phyloP scores from a whole-genome alignment of 2,113 vertebrate species.

The Tringa solitaria region DNA sequence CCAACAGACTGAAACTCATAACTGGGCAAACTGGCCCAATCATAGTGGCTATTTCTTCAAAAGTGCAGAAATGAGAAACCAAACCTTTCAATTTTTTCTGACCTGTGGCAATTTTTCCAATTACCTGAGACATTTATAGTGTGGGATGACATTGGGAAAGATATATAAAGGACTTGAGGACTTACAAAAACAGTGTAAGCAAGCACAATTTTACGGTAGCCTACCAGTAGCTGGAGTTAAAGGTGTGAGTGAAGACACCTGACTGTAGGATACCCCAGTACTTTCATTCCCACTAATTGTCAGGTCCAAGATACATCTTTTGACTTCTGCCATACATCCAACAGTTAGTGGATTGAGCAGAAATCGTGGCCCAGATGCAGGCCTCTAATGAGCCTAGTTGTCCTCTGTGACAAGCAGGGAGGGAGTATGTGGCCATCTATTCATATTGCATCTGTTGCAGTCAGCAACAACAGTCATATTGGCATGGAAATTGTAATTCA shows the following conservation, averaged over 20 bases:
- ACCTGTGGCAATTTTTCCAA: neutral
- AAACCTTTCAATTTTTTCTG: neutral
- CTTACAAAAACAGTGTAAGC: neutral
- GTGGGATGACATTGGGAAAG: neutral
- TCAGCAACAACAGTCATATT: neutral
- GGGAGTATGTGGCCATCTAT: neutral
- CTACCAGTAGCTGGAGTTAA: neutral
- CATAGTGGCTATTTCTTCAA: neutral
- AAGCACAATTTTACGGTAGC: neutral
- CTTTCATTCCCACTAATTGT: neutral
- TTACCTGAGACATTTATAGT: neutral
- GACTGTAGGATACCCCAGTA: neutral
- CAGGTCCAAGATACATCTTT: neutral
- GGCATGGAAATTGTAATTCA: neutral
- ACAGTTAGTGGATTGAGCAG: neutral
- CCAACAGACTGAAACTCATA: neutral
- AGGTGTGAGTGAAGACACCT: neutral
- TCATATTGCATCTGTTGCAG: neutral
- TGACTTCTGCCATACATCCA: neutral
- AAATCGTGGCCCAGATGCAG: neutral
- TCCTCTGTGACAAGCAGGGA: neutral
- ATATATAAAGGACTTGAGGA: neutral
- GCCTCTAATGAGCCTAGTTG: neutral
- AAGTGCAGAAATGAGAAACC: neutral
- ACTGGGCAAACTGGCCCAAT: neutral